These are phyloP conservation scores for Bolborhynchus lineola DNA, from an alignment of 2,113 vertebrate genomes.

Conservation along the genomic window DNA sequence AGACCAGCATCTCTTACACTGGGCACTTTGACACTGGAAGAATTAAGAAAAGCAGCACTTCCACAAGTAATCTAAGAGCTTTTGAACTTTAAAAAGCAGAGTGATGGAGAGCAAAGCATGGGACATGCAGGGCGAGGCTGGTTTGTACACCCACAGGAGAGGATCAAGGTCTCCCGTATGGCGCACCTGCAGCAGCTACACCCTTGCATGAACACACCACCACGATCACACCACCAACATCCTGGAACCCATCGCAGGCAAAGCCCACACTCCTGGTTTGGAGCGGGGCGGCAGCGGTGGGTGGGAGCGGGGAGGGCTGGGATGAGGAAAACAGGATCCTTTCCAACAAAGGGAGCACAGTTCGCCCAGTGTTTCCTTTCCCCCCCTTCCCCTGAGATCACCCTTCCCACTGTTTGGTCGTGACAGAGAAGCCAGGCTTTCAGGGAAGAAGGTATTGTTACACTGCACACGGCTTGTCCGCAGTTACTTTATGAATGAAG, in stretches of 20 bases:
- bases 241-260: rapidly evolving
- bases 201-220: neutral
- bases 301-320: neutral
- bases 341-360: neutral
- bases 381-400: neutral
- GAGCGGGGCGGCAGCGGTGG: rapidly evolving
- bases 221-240: rapidly evolving
- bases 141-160: neutral
- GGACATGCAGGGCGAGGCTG: neutral
- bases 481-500: neutral
- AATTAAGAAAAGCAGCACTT: neutral
- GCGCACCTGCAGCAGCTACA: neutral
- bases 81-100: neutral
- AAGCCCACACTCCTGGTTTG: rapidly evolving
- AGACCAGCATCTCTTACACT: neutral
- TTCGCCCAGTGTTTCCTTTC: neutral
- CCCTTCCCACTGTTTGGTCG: rapidly evolving
- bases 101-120: neutral
- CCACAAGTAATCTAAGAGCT: neutral
- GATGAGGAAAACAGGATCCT: neutral
- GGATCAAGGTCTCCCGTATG: neutral
- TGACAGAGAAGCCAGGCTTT: neutral
- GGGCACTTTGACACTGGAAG: neutral
- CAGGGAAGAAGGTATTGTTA: neutral
- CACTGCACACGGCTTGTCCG: neutral